Evolutionary conservation across 2,888 invertebrate species (phyloP).

Genomic region (Cotesia congregata): DNA sequence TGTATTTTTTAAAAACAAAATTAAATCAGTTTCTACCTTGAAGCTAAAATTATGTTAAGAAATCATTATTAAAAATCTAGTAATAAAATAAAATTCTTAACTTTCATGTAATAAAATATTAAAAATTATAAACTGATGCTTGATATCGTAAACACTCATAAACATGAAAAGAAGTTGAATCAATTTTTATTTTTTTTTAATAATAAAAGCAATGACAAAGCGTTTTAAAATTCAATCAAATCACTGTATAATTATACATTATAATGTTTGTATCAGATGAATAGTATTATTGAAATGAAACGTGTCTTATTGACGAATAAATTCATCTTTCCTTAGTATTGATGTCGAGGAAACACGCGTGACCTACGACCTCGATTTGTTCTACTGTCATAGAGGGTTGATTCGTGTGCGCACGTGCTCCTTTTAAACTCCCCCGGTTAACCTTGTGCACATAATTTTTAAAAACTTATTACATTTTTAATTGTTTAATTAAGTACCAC

Average conservation of each 20-base stretch:
- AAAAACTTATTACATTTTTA: background rate
- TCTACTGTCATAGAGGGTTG: constrained; percentile 15
- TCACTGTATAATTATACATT: too few species aligned
- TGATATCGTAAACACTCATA: too few species aligned
- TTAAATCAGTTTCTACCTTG: too few species aligned
- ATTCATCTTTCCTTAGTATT: constrained; percentile 11
- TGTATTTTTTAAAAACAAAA: too few species aligned
- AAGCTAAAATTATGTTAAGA: too few species aligned
- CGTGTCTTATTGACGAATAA: background rate
- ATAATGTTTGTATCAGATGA: constrained; percentile 8
- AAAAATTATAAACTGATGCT: too few species aligned
- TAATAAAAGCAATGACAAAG: background rate
- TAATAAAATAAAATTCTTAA: too few species aligned
- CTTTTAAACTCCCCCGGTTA: constrained; percentile 9
- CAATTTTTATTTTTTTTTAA: too few species aligned
- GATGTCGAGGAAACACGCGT: constrained; percentile 19
- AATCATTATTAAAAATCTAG: too few species aligned
- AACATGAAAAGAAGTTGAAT: too few species aligned
- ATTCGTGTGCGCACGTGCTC: constrained; percentile 12
- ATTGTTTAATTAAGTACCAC: background rate
- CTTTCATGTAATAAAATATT: too few species aligned
- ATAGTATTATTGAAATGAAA: background rate
- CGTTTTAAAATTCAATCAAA: constrained; percentile 5
- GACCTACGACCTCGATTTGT: constrained; percentile 16
- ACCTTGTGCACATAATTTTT: background rate